Evolutionary conservation across 2,113 vertebrate species (phyloP).

Genomic region (Myiagra hebetior): DNA sequence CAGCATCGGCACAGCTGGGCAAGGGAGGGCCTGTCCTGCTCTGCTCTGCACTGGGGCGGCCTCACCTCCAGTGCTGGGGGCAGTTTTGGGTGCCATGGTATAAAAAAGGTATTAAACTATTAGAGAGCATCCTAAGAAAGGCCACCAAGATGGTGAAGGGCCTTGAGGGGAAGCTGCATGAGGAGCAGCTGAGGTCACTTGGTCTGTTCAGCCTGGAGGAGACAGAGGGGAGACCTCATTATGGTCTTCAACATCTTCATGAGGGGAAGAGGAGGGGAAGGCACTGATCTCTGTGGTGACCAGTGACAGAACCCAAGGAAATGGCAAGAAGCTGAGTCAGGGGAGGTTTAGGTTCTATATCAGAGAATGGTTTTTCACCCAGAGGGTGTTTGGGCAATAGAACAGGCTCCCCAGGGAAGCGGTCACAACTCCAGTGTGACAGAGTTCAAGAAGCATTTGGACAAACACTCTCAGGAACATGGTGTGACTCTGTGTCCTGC

Average conservation of each 20-base stretch:
- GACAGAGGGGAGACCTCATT: not conserved
- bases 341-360: not conserved
- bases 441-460: not conserved
- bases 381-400: fast-evolving
- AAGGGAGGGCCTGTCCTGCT: not conserved
- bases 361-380: not conserved
- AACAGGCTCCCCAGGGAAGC: not conserved
- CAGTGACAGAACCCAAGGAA: not conserved
- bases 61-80: fast-evolving
- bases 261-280: not conserved
- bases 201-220: not conserved
- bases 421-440: not conserved
- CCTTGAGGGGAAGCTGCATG: fast-evolving
- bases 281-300: not conserved
- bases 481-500: fast-evolving
- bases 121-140: not conserved
- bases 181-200: not conserved
- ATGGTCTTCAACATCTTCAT: not conserved
- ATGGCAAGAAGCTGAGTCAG: not conserved
- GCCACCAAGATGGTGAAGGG: fast-evolving
- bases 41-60: fast-evolving
- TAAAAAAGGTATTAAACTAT: not conserved
- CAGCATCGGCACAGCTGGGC: fast-evolving
- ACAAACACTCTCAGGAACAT: not conserved
- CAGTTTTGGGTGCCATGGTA: fast-evolving